Evolutionary conservation across 2,888 invertebrate genomes (phyloP), one percentile per base, ranked within the genome.

Genomic region (Ophion costatus): DNA sequence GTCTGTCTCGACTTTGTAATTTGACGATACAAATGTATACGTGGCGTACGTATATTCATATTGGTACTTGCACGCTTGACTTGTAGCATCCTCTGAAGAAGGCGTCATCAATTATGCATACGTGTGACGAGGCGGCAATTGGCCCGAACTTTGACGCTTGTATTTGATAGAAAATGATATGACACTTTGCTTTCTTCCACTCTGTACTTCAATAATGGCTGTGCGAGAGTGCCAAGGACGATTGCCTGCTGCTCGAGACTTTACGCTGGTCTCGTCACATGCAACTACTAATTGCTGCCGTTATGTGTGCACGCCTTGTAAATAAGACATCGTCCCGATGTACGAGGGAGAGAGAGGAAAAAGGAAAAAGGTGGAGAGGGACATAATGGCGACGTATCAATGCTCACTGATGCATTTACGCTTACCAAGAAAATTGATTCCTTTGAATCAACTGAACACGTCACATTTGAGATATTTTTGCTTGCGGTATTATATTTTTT

Each of bases 301-400:
- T 77, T 80, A 22, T 82, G 74, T 77, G 73, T 38, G 74, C 45
- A 74, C 59, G 22, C 17, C 69, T 80, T 83, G 85, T 86, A 88
- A 90, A 90, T 87, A 89, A 87, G 87, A 87, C 87, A 88, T 90
- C 88, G 88, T 85, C 88, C 87, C 86, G 87, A 90, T 88, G 83
- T 83, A 67, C 51, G 56, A 42, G 67, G n/a, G 42, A 24, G 24
- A n/a, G 29, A 14, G 64, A 66, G 45, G 59, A 38, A 38, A 7
- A 9, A 38, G 38, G 38, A 38, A 38, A 38, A 7, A 38, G 38
- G 9, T 24, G 67, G 20, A 71, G 51, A 77, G 57, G 38, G 42
- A 59, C 4, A 38, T 10, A 42, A 59, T 61, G 51, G n/a, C 11
- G 69, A 24, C 61, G 17, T 77, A 59, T 77, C 59, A 57, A 67